phyloP scores from a whole-genome alignment of 2,888 invertebrate genomes.

The Torymus aiolomorphi region DNA sequence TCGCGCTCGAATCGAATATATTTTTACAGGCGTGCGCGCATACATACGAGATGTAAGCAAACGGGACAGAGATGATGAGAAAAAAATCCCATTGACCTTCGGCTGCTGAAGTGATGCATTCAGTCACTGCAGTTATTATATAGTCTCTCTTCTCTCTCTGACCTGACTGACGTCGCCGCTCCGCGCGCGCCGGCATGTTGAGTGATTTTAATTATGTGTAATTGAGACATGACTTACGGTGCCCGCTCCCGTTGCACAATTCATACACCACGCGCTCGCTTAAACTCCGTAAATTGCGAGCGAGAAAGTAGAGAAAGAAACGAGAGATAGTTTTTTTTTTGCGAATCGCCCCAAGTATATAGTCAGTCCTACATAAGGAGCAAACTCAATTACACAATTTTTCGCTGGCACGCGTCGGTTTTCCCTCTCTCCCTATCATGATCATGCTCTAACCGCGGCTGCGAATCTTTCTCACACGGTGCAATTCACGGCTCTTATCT shows the following conservation, averaged over 20 bases:
- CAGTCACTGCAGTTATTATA: background rate
- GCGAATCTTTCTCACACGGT: too few species aligned
- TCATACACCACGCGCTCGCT: background rate
- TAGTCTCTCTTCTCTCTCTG: background rate
- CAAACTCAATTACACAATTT: constrained; percentile 6
- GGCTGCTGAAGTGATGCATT: constrained; percentile 13
- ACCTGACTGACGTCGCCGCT: too few species aligned
- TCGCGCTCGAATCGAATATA: too few species aligned
- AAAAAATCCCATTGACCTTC: constrained; percentile 20
- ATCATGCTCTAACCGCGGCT: too few species aligned
- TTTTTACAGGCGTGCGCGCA: too few species aligned
- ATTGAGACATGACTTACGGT: constrained; percentile 50
- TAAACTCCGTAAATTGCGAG: background rate
- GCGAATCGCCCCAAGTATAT: background rate
- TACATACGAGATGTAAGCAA: background rate
- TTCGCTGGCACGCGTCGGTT: background rate
- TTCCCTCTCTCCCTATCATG: background rate
- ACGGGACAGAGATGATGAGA: background rate
- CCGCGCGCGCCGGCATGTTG: constrained; percentile 7
- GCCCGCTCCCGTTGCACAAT: background rate
- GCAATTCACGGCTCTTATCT: too few species aligned
- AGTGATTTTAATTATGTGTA: constrained; percentile 62
- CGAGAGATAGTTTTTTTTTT: background rate
- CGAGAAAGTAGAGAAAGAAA: background rate
- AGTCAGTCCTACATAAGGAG: too few species aligned